These are phyloP conservation scores for Pteruthius melanotis DNA, from an alignment of 2,113 vertebrate species.

Conservation along the genomic window DNA sequence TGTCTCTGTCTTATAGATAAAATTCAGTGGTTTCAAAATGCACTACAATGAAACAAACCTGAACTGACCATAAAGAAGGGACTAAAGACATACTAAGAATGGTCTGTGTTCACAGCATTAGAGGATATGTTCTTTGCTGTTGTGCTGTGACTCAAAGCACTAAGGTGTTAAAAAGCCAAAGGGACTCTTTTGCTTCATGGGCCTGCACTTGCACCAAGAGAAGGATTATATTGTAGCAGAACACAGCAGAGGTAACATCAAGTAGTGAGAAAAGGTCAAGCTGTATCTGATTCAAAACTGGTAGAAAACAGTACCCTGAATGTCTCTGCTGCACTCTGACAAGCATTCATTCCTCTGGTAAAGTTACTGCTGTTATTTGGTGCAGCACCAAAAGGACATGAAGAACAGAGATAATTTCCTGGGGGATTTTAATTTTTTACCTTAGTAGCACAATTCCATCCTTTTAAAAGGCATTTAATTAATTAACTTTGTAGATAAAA, in stretches of 20 bases:
- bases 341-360: neutral
- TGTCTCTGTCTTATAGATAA: neutral
- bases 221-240: neutral
- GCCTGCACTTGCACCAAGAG: neutral
- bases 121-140: neutral
- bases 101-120: neutral
- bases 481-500: neutral
- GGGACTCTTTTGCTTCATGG: neutral
- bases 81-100: neutral
- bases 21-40: neutral
- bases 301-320: neutral
- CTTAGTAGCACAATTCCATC: neutral
- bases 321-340: neutral
- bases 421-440: neutral
- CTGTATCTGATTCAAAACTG: neutral
- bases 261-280: neutral
- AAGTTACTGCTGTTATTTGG: neutral
- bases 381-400: neutral
- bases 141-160: neutral
- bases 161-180: neutral
- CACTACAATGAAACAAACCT: neutral
- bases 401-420: neutral
- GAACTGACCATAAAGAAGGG: neutral
- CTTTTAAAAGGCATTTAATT: neutral
- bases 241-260: neutral